phyloP scores from a whole-genome alignment of 2,797 vertebrate species.

The Xyrichtys novacula region DNA sequence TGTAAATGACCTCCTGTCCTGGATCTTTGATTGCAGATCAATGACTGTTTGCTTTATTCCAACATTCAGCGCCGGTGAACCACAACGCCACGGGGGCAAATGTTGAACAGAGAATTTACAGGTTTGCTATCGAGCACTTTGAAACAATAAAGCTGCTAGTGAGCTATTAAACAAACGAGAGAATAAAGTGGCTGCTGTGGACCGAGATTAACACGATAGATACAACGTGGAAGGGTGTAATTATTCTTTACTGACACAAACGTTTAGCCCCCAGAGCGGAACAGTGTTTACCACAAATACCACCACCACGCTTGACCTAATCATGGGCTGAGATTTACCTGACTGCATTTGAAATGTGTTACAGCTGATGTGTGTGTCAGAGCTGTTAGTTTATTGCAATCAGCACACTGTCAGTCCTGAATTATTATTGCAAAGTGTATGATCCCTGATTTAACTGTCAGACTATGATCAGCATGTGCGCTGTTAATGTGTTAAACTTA shows the following conservation, averaged over 20 bases:
- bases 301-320: constrained; percentile 79
- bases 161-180: constrained; percentile 93
- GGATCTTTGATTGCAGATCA: constrained; percentile 96
- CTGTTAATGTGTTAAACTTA: not conserved
- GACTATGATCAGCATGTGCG: not conserved
- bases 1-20: constrained; percentile 91
- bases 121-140: constrained; percentile 89
- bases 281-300: constrained; percentile 83
- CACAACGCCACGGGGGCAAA: constrained; percentile 88
- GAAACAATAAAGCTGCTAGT: constrained; percentile 90
- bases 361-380: constrained; percentile 62
- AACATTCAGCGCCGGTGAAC: constrained; percentile 95
- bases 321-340: constrained; percentile 79
- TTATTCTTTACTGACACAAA: constrained; percentile 88
- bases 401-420: constrained; percentile 13
- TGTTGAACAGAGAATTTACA: constrained; percentile 92
- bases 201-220: constrained; percentile 89
- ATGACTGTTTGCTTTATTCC: constrained; percentile 90
- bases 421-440: constrained; percentile 13
- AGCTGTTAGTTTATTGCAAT: constrained; percentile 49
- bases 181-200: constrained; percentile 88
- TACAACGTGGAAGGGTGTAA: constrained; percentile 85
- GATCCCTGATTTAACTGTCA: constrained; percentile 1
- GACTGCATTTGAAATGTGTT: constrained; percentile 73
- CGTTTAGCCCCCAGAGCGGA: constrained; percentile 80